Percentiles rank a stretch among this genome's conserved stretches.
Evolutionary conservation across 2,113 vertebrate species (phyloP).

Genomic region (Lagopus muta): DNA sequence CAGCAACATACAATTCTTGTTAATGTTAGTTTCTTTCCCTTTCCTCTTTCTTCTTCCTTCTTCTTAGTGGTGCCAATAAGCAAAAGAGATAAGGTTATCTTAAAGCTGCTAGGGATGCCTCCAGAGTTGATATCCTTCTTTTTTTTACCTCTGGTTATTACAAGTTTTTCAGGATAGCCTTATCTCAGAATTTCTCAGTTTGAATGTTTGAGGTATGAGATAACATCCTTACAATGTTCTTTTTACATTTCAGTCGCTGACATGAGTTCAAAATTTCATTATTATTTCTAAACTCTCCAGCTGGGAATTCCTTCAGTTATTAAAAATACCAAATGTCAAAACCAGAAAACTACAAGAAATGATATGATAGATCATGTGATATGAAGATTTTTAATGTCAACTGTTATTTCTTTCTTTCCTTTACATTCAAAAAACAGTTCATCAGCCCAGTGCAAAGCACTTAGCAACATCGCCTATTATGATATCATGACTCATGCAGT

Average conservation of each 20-base stretch:
- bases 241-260: background rate
- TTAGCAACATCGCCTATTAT: background rate
- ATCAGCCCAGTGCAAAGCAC: background rate
- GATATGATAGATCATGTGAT: background rate
- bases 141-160: background rate
- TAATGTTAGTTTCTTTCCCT: background rate
- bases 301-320: background rate
- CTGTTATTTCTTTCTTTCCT: background rate
- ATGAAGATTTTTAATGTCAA: background rate
- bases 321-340: slow-evolving; percentile 19
- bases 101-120: background rate
- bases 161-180: background rate
- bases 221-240: background rate
- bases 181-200: background rate
- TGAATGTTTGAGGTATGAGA: background rate
- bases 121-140: background rate
- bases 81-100: background rate
- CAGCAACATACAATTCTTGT: background rate
- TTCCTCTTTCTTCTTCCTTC: background rate
- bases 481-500: background rate
- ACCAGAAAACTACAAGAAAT: background rate
- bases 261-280: background rate
- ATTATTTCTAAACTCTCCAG: background rate
- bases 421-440: background rate
- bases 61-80: background rate